Evolutionary conservation across 2,797 vertebrate genomes (phyloP).

Genomic region (Cetoscarus ocellatus): DNA sequence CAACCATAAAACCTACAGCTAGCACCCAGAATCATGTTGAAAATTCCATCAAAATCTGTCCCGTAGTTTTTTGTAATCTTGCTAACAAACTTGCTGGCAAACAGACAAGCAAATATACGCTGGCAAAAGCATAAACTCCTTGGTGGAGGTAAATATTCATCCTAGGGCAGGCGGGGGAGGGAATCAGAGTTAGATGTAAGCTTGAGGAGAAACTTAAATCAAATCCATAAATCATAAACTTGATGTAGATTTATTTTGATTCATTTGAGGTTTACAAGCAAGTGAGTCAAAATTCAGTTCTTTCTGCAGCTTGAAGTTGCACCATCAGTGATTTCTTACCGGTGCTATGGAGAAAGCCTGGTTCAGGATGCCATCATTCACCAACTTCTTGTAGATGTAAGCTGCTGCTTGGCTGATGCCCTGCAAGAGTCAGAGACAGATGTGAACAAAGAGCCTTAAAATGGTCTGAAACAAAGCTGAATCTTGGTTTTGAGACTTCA

Average conservation of each 20-base stretch:
- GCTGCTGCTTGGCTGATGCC: constrained; percentile 94
- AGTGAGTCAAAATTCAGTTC: background rate
- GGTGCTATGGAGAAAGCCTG: constrained; percentile 94
- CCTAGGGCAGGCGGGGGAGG: too few relatives aligned
- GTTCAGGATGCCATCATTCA: constrained; percentile 94
- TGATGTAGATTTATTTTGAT: background rate
- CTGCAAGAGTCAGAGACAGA: constrained; percentile 71
- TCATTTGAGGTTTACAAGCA: background rate
- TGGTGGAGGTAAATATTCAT: too few relatives aligned
- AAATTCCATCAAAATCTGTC: too few relatives aligned
- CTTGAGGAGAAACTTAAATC: background rate
- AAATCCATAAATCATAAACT: background rate
- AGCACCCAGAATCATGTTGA: too few relatives aligned
- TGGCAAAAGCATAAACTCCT: too few relatives aligned
- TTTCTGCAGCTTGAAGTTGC: background rate
- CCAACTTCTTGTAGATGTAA: constrained; percentile 91
- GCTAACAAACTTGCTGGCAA: too few relatives aligned
- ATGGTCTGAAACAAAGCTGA: too few relatives aligned
- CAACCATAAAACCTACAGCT: too few relatives aligned
- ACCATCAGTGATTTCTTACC: constrained; percentile 79
- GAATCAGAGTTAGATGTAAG: too few relatives aligned
- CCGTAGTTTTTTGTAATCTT: too few relatives aligned
- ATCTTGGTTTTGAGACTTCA: too few relatives aligned
- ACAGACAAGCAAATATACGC: too few relatives aligned
- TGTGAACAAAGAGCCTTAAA: background rate